A percentile compares a stretch with the other conserved stretches of the same genome.
Conservation (phyloP, 2,113 vertebrate genomes). For the Donacobius atricapilla region DNA sequence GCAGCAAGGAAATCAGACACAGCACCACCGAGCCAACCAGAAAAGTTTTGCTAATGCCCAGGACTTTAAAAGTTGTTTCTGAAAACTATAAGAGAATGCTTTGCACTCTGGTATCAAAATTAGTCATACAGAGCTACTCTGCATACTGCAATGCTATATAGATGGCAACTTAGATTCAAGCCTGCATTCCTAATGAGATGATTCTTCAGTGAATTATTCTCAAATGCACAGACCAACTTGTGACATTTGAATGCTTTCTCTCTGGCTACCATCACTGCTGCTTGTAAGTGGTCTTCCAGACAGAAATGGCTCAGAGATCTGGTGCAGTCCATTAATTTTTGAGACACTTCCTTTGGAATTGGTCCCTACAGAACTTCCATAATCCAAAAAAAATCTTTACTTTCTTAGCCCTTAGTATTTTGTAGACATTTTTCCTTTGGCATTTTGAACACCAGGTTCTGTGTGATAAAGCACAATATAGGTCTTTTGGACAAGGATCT, state of each 20-base stretch:
- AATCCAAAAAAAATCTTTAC: background rate
- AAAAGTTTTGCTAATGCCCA: background rate
- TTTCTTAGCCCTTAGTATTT: background rate
- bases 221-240: background rate
- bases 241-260: rapidly evolving
- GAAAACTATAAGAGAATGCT: background rate
- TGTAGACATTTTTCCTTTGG: constrained; percentile 14
- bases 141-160: background rate
- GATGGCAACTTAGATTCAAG: background rate
- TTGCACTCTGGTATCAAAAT: background rate
- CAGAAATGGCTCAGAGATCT: background rate
- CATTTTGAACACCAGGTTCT: constrained; percentile 30
- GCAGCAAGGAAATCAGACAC: background rate
- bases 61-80: background rate
- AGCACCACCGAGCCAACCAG: background rate
- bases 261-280: background rate
- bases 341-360: background rate
- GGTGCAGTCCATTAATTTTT: background rate
- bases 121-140: background rate
- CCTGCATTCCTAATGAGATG: background rate
- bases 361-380: background rate
- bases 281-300: background rate
- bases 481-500: constrained; percentile 37
- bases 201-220: background rate
- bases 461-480: constrained; percentile 23